phyloP scores from a whole-genome alignment of 2,113 vertebrate species.

The Hemiprocne comata region DNA sequence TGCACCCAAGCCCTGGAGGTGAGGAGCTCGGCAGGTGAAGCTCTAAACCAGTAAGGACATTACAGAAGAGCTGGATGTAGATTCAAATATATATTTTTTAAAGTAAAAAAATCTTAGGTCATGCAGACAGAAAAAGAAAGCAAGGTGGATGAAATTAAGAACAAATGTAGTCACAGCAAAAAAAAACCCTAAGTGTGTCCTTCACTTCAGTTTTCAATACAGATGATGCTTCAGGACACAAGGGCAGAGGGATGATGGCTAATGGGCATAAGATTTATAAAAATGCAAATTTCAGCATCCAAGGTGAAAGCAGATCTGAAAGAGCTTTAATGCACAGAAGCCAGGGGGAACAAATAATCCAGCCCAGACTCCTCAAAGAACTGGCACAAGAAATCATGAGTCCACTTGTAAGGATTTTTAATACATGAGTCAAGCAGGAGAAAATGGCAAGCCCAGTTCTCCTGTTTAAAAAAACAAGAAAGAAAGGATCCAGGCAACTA shows the following conservation, averaged over 20 bases:
- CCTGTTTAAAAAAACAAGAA: neutral
- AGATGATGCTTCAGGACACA: slow-evolving; percentile 22
- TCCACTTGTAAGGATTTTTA: slow-evolving; percentile 18
- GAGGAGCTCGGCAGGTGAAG: neutral
- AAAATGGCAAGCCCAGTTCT: neutral
- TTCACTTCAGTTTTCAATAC: slow-evolving; percentile 13
- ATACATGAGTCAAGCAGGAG: neutral
- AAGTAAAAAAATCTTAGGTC: neutral
- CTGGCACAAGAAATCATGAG: neutral
- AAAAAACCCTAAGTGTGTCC: neutral
- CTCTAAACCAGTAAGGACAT: neutral
- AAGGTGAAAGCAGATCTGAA: slow-evolving; percentile 53
- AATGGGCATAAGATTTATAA: slow-evolving; percentile 42
- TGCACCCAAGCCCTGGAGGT: rapidly evolving
- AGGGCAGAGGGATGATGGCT: neutral
- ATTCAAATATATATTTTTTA: neutral
- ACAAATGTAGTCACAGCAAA: neutral
- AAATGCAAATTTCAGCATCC: slow-evolving; percentile 51
- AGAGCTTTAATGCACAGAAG: slow-evolving; percentile 41
- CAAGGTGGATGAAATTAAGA: neutral
- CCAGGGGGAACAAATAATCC: slow-evolving; percentile 40
- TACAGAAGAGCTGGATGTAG: neutral
- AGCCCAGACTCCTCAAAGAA: slow-evolving; percentile 14
- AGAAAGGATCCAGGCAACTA: slow-evolving; percentile 9
- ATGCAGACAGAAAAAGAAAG: neutral